Evolutionary conservation across 1,140 invertebrate species (phyloP).

Genomic region (Cylas formicarius): DNA sequence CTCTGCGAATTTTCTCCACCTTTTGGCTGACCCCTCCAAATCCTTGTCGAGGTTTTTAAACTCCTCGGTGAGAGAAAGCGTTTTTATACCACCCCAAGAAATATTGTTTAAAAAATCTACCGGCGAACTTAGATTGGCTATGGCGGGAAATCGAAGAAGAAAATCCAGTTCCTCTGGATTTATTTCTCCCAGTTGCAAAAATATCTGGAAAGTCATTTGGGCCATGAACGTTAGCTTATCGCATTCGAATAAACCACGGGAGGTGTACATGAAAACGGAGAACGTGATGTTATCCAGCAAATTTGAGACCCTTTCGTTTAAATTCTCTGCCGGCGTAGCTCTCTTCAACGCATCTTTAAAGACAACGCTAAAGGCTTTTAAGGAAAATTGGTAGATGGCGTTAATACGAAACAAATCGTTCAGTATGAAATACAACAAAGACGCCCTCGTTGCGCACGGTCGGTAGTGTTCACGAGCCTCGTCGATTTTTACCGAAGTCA

Average conservation of each 20-base stretch:
- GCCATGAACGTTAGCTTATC: conserved; percentile 89
- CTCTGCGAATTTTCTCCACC: conserved; percentile 84
- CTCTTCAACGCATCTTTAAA: conserved; percentile 80
- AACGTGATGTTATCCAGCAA: conserved; percentile 86
- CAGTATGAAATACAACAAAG: conserved; percentile 89
- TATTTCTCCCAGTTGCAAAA: conserved; percentile 60
- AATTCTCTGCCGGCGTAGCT: conserved; percentile 58
- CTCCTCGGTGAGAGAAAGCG: conserved; percentile 67
- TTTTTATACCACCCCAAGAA: conserved; percentile 83
- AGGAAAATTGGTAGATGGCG: conserved; percentile 92
- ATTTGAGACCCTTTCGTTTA: conserved; percentile 66
- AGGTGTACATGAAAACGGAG: conserved; percentile 80
- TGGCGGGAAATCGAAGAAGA: conserved; percentile 70
- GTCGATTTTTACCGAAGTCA: conserved; percentile 83
- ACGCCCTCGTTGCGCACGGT: conserved; percentile 75
- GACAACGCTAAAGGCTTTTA: conserved; percentile 90
- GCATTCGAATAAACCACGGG: conserved; percentile 83
- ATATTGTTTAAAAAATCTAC: conserved; percentile 78
- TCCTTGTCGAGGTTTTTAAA: conserved; percentile 87
- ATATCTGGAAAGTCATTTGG: conserved; percentile 72
- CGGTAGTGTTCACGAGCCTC: conserved; percentile 84
- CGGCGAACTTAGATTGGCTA: conserved; percentile 60
- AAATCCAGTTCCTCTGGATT: conserved; percentile 75
- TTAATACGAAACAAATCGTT: conserved; percentile 92
- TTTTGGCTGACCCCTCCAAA: conserved; percentile 83